Base-by-base conservation (phyloP, 2,888 invertebrate species). In the Aricia artaxerxes region DNA sequence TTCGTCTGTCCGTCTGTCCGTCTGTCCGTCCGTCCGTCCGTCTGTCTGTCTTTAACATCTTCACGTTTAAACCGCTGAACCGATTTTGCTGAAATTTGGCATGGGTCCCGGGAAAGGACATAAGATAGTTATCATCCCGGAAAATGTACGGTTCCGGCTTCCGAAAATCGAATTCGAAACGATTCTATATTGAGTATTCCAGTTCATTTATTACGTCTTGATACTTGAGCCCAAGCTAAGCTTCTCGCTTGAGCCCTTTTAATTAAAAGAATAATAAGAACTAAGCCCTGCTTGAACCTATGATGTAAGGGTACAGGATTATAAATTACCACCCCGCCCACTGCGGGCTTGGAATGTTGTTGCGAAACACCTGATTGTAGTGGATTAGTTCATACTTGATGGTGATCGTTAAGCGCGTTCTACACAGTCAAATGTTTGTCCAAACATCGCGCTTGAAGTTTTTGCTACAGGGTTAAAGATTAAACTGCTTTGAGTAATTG, bases 241-340 rank as follows among this genome's bases (percentile, higher is more conserved):
- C 24, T 24, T 24, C 24, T 24, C 0, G 24, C 40, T 40, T 40
- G 40, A 6, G 6, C 6, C 40, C 6, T 61, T 61, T 60, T 60
- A n/a, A 60, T 60, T 60, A n/a, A n/a, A 60, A n/a, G 35, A 35
- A 13, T 11, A 69, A 69, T 31, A 69, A 69, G 4, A 69, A 35
- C 69, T 69, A 38, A 69, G 5, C 13, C 35, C 13, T 64, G 24
- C 64, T 64, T 69, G 38, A 69, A 13, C 69, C 69, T 69, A 69
- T 69, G 13, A 69, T 69, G 69, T 38, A 69, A 69, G 13, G 69
- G 64, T 69, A 69, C 64, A 69, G 69, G 69, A 38, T 69, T 69
- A 69, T 69, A 69, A 38, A 69, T 69, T 38, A 13, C 35, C 69
- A 35, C 69, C 69, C 35, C 35, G 69, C 69, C 69, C 69, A 69